These are phyloP conservation scores for Uria aalge DNA, from an alignment of 2,113 vertebrate species.

Conservation along the genomic window DNA sequence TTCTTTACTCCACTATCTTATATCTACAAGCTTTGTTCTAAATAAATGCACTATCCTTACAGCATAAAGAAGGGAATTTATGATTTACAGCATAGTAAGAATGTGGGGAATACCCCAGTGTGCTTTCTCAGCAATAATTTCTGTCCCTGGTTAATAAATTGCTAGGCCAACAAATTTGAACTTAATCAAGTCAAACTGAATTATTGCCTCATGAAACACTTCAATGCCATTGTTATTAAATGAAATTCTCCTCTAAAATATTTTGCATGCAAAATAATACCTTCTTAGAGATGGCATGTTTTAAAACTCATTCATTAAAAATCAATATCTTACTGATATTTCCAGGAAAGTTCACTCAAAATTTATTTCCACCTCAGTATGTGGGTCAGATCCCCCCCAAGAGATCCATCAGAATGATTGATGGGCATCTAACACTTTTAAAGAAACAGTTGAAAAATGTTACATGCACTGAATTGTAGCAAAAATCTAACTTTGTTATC, in stretches of 20 bases:
- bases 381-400: not conserved
- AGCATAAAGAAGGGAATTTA: not conserved
- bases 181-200: conserved; percentile 16
- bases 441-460: not conserved
- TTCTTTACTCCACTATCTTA: not conserved
- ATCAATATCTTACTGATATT: not conserved
- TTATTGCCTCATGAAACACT: conserved; percentile 12
- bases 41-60: not conserved
- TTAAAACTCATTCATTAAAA: not conserved
- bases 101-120: not conserved
- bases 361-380: not conserved
- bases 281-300: not conserved
- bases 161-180: not conserved
- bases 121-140: conserved; percentile 26
- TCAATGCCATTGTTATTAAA: not conserved
- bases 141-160: conserved; percentile 2
- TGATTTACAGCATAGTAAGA: not conserved
- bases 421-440: not conserved
- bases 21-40: not conserved
- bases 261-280: not conserved
- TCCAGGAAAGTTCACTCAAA: not conserved
- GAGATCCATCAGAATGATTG: not conserved
- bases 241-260: not conserved
- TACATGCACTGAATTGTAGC: not conserved
- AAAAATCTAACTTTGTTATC: not conserved